phyloP scores from a whole-genome alignment of 2,797 vertebrate genomes.

The Tapirus indicus region DNA sequence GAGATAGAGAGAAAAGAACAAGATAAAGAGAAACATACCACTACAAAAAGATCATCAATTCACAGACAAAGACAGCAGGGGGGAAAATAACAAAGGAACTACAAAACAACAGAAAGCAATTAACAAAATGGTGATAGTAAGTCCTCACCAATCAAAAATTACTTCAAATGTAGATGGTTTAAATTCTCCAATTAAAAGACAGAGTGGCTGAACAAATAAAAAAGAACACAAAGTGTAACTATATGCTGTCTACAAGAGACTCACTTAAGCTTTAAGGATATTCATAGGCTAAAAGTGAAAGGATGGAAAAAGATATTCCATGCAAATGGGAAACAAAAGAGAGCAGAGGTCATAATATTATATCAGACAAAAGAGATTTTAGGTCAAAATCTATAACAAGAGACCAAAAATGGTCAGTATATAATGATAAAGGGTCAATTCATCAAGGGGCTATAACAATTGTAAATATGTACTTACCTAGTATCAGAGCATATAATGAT shows the following conservation, averaged over 20 bases:
- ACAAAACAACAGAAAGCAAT: background rate
- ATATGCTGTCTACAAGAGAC: background rate
- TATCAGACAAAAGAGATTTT: background rate
- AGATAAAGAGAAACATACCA: background rate
- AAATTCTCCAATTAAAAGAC: background rate
- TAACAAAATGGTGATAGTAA: background rate
- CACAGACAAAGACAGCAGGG: background rate
- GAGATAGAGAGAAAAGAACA: background rate
- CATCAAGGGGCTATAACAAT: background rate
- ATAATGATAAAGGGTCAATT: background rate
- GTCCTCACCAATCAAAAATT: background rate
- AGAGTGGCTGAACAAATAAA: background rate
- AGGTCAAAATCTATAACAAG: background rate
- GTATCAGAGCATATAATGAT: background rate
- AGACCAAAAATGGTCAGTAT: background rate
- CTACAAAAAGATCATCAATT: background rate
- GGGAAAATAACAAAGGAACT: background rate
- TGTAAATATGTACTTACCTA: background rate
- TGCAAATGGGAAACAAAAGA: background rate
- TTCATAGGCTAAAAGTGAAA: background rate
- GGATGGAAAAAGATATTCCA: background rate
- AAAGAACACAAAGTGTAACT: background rate
- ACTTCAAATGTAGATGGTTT: background rate
- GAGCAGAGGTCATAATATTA: background rate
- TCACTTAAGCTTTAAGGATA: background rate